Base-by-base conservation (phyloP, 2,888 invertebrate genomes). In the Coleophora deauratella region DNA sequence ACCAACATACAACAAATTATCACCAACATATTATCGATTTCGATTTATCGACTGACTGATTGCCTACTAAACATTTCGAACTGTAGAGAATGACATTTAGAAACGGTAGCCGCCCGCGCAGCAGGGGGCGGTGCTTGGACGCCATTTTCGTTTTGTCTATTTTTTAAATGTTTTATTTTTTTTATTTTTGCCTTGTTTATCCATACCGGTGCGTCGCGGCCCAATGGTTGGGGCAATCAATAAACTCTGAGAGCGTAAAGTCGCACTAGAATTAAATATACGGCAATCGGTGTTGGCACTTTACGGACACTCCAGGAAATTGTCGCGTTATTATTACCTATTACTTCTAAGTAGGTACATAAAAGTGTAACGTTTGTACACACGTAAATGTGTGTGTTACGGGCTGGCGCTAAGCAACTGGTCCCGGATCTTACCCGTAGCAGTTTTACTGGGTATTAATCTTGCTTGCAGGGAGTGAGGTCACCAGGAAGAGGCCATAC, bases 181-280 rank as follows among this genome's bases (percentile, higher is more conserved):
- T 37, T 75, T 75, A 78, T 74, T 68, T 62, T 58, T 58, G 72
- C 75, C 80, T 84, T 82, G 82, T 84, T 85, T 82, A 80, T 78
- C 81, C 80, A 80, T 70, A 64, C 62, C 64, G 64, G 61, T 55
- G 59, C 74, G 80, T 72, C 64, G 62, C 76, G 81, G 73, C 69
- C 77, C 57, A 82, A 61, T 79, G 81, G 69, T 51, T 56, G 64
- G 59, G 51, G 81, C 80, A 82, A 84, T 84, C 82, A 82, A 84
- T 84, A 84, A 77, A 75, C 62, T 60, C 66, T 71, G 64, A 62
- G 66, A 80, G 75, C 76, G 76, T 74, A 72, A 74, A 74, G 71
- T 73, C 73, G 66, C 67, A 66, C 57, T 52, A 60, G 74, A 76
- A 80, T 81, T 81, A 78, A 80, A 81, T 79, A 78, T 79, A 78